Percentiles rank a stretch among this genome's conserved stretches.
These are phyloP conservation scores for Ennomos erosarius DNA, from an alignment of 2,888 invertebrate genomes.

Conservation along the genomic window DNA sequence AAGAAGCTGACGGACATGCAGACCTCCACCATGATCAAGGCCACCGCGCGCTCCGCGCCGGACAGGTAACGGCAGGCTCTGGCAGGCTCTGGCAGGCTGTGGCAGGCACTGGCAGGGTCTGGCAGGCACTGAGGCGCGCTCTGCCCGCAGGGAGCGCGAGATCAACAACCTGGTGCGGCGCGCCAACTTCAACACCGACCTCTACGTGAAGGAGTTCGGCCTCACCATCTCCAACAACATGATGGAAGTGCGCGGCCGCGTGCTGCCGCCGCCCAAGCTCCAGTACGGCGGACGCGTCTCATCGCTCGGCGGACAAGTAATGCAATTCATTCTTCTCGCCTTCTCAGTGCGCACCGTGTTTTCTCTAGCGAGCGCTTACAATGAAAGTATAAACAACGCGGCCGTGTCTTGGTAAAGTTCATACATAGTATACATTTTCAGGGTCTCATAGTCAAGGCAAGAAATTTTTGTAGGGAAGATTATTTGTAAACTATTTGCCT, in stretches of 20 bases:
- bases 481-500: no score
- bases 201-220: slow-evolving; percentile 99
- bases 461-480: no score
- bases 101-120: no score
- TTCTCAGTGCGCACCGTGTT: not conserved
- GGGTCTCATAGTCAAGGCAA: no score
- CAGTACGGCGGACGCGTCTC: slow-evolving; percentile 99
- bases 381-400: no score
- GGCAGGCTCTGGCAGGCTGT: no score
- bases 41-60: slow-evolving; percentile 98
- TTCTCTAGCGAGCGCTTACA: no score
- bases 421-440: no score
- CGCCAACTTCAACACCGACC: slow-evolving; percentile 99
- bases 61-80: slow-evolving; percentile 74
- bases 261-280: slow-evolving; percentile 98
- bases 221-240: slow-evolving; percentile 98
- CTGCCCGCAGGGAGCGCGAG: slow-evolving; percentile 92
- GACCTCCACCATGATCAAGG: slow-evolving; percentile 99
- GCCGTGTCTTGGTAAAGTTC: no score
- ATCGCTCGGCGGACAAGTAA: slow-evolving; percentile 94
- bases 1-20: slow-evolving; percentile 99
- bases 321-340: slow-evolving; percentile 50
- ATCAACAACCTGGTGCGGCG: slow-evolving; percentile 98
- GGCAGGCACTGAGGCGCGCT: not conserved
- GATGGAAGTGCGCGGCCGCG: slow-evolving; percentile 99